These are phyloP conservation scores for Dendrocopos noguchii DNA, from an alignment of 2,113 vertebrate genomes.

Conservation along the genomic window DNA sequence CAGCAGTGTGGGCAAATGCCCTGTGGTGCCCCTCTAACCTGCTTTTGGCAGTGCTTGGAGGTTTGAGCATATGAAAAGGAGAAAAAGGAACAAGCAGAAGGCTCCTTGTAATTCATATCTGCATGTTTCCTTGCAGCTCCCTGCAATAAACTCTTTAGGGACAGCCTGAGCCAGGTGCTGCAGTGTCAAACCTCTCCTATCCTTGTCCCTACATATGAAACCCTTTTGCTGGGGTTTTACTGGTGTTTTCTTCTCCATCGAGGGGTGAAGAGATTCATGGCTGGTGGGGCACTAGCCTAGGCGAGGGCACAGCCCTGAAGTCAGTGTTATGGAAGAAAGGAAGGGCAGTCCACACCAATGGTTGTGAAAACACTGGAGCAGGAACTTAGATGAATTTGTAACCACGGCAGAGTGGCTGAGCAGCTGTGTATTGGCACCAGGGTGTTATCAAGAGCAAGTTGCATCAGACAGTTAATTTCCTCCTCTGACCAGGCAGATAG, in stretches of 20 bases:
- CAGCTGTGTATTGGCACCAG: background rate
- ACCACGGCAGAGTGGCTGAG: background rate
- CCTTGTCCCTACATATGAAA: background rate
- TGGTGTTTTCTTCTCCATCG: background rate
- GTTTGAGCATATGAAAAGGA: background rate
- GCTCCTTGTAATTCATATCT: background rate
- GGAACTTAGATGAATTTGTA: accelerated
- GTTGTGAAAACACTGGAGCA: accelerated
- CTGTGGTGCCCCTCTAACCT: background rate
- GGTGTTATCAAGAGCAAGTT: background rate
- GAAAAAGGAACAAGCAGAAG: background rate
- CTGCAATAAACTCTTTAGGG: background rate
- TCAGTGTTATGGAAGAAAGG: accelerated
- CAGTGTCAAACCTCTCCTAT: background rate
- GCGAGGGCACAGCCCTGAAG: background rate
- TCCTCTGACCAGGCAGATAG: background rate
- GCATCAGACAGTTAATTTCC: background rate
- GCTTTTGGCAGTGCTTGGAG: accelerated
- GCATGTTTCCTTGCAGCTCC: background rate
- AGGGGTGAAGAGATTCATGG: accelerated
- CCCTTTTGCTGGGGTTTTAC: background rate
- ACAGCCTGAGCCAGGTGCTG: background rate
- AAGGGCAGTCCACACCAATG: accelerated
- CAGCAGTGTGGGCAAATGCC: accelerated
- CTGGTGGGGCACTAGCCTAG: background rate